A percentile compares a stretch with the other conserved stretches of the same genome.
phyloP scores from a whole-genome alignment of 2,113 vertebrate species.

The Sialia sialis region DNA sequence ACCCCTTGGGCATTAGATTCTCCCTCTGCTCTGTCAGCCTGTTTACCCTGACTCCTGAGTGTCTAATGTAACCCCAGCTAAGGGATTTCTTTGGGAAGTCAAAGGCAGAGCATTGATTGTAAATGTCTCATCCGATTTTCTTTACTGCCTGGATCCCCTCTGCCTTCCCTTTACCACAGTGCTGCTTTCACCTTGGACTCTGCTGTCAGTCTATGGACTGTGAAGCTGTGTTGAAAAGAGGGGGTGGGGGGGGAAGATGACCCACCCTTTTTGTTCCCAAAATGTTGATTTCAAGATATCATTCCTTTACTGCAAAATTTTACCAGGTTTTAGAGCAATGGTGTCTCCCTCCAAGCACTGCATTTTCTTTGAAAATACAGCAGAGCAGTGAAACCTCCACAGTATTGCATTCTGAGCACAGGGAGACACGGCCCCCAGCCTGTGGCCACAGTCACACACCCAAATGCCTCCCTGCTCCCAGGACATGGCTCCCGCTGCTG shows the following conservation, averaged over 20 bases:
- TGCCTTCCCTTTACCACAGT: neutral
- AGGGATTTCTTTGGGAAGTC: neutral
- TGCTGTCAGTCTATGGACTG: neutral
- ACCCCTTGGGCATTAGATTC: neutral
- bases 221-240: neutral
- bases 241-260: fast-evolving
- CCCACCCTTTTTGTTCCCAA: neutral
- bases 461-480: neutral
- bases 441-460: fast-evolving
- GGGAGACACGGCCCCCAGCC: neutral
- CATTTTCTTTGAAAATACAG: neutral
- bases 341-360: neutral
- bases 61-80: neutral
- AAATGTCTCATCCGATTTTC: neutral
- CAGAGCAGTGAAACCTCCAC: neutral
- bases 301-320: neutral
- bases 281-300: neutral
- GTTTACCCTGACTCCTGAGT: fast-evolving
- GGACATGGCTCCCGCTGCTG: neutral
- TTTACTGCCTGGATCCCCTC: neutral
- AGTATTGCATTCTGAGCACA: fast-evolving
- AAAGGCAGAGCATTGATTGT: neutral
- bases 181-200: neutral
- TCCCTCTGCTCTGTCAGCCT: neutral
- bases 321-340: neutral